Base-by-base conservation (phyloP, 2,888 invertebrate genomes). In the Zele albiditarsus region DNA sequence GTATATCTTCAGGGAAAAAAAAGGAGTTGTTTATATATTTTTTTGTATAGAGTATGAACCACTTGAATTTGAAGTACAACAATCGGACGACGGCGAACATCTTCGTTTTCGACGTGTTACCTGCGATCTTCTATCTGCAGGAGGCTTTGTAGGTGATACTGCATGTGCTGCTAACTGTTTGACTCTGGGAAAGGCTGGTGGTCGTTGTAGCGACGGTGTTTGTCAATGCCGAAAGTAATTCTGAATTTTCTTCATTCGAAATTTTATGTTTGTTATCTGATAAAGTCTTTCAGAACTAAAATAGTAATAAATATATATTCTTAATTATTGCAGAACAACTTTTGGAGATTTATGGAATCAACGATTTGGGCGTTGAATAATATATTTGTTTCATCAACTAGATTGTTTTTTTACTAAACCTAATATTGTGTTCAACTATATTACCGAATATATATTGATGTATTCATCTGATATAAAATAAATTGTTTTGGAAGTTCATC, bases 161-260 rank as follows among this genome's bases (percentile, higher is more conserved):
- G 86, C 86, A 23, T 88, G 87, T 58, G 86, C 85, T 8, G 86
- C 85, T 1, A 85, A 88, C 62, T 88, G 88, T 72, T 73, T 87
- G 6, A 79, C 78, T 63, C 81, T 83, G 84, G 87, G 86, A 65
- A 85, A 85, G 80, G 83, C 84, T 27, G 87, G 87, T 5, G 88
- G 87, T 58, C 78, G 81, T 4, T 88, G 88, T 77, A 81, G 79
- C 23, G 70, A 75, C 12, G 83, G 85, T 4, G 23, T 87, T 62
- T 88, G 87, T 68, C 73, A 79, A 23, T 88, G 88, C 33, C 84
- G 87, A 78, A 83, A 78, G 85, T 87, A 73, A 78, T 83, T 78
- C 8, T 28, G 12, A 25, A 14, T 25, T 57, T 3, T 28, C 12
- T 28, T 72, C 12, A 8, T 20, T 31, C 8, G 58, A 74, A n/a